Evolutionary conservation across 1,140 invertebrate genomes (phyloP).

Genomic region (Drosophila teissieri): DNA sequence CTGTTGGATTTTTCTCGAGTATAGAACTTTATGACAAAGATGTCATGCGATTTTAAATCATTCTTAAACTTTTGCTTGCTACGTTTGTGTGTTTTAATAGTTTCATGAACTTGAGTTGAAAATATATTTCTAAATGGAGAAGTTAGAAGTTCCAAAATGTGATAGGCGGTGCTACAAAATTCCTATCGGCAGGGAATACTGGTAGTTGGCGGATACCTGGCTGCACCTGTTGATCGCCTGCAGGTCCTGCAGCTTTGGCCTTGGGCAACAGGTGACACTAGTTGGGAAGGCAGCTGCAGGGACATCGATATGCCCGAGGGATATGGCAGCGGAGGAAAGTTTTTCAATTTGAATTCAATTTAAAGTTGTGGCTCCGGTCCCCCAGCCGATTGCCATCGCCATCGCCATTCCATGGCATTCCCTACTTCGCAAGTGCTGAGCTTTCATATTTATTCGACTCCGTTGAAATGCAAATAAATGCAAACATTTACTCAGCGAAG

Average conservation of each 20-base stretch:
- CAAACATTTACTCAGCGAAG: conserved; percentile 51
- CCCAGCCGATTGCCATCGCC: not conserved
- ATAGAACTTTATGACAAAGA: too few relatives aligned
- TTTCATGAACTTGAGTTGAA: too few relatives aligned
- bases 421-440: conserved; percentile 20
- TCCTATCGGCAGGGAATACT: too few relatives aligned
- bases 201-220: not conserved
- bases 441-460: conserved; percentile 58
- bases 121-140: too few relatives aligned
- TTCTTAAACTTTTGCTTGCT: too few relatives aligned
- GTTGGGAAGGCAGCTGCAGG: not conserved
- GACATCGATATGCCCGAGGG: conserved; percentile 34
- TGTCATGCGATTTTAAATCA: too few relatives aligned
- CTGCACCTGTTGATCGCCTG: conserved; percentile 10
- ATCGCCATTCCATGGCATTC: too few relatives aligned
- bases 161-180: too few relatives aligned
- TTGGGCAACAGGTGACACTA: conserved; percentile 29
- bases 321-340: conserved; percentile 28
- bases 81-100: too few relatives aligned
- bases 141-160: too few relatives aligned
- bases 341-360: conserved; percentile 55
- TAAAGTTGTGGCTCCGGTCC: conserved; percentile 20
- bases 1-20: too few relatives aligned
- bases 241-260: not conserved
- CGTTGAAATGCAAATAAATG: conserved; percentile 73